These are phyloP conservation scores for Drosophila bipectinata DNA, from an alignment of 1,140 invertebrate species.

Conservation along the genomic window DNA sequence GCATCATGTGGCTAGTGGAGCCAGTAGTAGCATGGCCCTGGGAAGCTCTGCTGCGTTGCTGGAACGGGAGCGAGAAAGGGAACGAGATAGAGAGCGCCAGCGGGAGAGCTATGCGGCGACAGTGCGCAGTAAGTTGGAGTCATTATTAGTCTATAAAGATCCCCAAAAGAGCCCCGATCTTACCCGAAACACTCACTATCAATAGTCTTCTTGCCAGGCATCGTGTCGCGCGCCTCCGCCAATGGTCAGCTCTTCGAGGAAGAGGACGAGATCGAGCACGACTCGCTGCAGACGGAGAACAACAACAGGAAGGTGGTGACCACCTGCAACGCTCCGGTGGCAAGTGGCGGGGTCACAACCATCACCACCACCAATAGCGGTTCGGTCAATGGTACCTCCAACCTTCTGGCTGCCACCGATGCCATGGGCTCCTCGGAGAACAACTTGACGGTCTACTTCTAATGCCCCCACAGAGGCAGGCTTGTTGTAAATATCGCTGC, in stretches of 20 bases:
- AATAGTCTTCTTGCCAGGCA: conserved; percentile 81
- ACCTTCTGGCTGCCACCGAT: conserved; percentile 73
- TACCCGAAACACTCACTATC: conserved; percentile 66
- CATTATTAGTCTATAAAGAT: not conserved
- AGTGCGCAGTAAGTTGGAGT: conserved; percentile 79
- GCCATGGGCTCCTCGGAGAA: conserved; percentile 83
- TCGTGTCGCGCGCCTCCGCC: conserved; percentile 81
- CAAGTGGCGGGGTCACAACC: conserved; percentile 45
- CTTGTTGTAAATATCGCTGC: conserved; percentile 65
- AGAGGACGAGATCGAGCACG: conserved; percentile 81
- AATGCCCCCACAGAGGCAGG: conserved; percentile 18
- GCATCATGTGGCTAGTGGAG: conserved; percentile 71
- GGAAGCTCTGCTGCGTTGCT: conserved; percentile 70
- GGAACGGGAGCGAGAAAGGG: conserved; percentile 72
- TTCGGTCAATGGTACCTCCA: conserved; percentile 50
- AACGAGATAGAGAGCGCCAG: conserved; percentile 74
- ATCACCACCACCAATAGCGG: conserved; percentile 39
- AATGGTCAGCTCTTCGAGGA: conserved; percentile 82
- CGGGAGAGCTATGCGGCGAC: conserved; percentile 82
- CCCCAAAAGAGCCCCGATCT: conserved; percentile 24
- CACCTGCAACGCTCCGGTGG: conserved; percentile 19
- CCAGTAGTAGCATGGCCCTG: conserved; percentile 85
- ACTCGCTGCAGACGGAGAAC: conserved; percentile 76
- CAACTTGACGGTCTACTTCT: conserved; percentile 82
- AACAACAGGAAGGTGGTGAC: conserved; percentile 67